Evolutionary conservation across 1,140 invertebrate species (phyloP).

Genomic region (Formica selysi): DNA sequence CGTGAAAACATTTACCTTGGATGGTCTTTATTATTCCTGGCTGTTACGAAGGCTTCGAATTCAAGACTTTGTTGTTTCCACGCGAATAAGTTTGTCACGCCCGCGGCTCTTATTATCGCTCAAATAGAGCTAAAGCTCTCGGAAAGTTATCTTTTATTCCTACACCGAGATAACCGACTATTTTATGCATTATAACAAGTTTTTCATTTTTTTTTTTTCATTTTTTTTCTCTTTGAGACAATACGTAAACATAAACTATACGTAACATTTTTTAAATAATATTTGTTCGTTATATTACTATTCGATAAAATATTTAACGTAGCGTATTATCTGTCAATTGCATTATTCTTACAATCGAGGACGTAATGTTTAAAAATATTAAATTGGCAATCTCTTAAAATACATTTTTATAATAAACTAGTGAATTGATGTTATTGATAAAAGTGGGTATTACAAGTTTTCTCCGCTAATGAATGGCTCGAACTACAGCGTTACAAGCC

Average conservation of each 20-base stretch:
- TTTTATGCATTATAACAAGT: neutral
- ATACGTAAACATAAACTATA: neutral
- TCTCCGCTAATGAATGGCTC: constrained; percentile 66
- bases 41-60: constrained; percentile 72
- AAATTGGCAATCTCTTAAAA: constrained; percentile 29
- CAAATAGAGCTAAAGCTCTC: constrained; percentile 70
- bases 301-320: neutral
- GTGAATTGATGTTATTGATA: constrained; percentile 66
- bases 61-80: constrained; percentile 72
- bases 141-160: neutral
- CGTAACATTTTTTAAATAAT: neutral
- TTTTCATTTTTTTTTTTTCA: neutral
- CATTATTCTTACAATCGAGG: neutral
- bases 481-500: constrained; percentile 58
- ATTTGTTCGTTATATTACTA: neutral
- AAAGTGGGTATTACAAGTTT: constrained; percentile 72
- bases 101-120: constrained; percentile 69
- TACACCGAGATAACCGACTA: neutral
- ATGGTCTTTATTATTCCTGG: constrained; percentile 77
- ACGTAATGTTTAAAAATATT: constrained; percentile 12
- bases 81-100: constrained; percentile 65
- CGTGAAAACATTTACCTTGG: constrained; percentile 78
- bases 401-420: constrained; percentile 59
- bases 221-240: too few species aligned
- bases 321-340: neutral